Evolutionary conservation across 2,797 vertebrate genomes (phyloP), one percentile per base, ranked within the genome.

Genomic region (Psittacula derbiana): DNA sequence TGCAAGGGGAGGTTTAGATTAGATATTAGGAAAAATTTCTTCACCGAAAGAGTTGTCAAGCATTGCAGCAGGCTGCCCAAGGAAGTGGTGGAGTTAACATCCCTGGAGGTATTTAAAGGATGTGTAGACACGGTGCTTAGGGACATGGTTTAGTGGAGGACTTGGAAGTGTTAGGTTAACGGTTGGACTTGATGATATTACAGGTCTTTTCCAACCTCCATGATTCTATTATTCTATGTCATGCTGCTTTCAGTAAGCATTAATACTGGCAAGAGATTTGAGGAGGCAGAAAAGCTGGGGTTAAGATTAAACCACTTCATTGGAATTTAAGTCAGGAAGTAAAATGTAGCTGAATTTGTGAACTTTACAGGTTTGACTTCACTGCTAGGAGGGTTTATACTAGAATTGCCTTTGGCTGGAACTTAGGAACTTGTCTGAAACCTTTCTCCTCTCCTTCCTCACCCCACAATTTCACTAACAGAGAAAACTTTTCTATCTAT

Each of bases 341-440:
- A 87, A 92, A 94, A 78, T 13, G 44, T 3, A 62, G 27, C 17
- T 46, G 43, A 89, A 92, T 93, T 90, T 86, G 80, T 67, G 50
- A 94, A 95, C 52, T 92, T 96, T 67, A 89, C 16, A 86, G 60
- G 25, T 84, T 55, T 88, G 80, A 61, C 90, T 96, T 93, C 86
- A 94, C 73, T 95, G 87, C 49, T 85, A 75, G 27, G 41, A 36
- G 47, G 41, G 65, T 93, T 93, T 90, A 78, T 72, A 85, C 50
- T 27, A 89, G 64, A 96, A 87, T 72, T 95, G 85, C 64, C 65
- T 95, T 87, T 95, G 92, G 83, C 86, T 93, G 88, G 27, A 95
- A 95, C 46, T 80, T 52, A 73, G 82, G 80, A 96, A 93, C 60
- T 83, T 93, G 41, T 70, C 73, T 96, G 70, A 76, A 67, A 81